phyloP scores from a whole-genome alignment of 1,140 invertebrate species.

The Andricus grossulariae region DNA sequence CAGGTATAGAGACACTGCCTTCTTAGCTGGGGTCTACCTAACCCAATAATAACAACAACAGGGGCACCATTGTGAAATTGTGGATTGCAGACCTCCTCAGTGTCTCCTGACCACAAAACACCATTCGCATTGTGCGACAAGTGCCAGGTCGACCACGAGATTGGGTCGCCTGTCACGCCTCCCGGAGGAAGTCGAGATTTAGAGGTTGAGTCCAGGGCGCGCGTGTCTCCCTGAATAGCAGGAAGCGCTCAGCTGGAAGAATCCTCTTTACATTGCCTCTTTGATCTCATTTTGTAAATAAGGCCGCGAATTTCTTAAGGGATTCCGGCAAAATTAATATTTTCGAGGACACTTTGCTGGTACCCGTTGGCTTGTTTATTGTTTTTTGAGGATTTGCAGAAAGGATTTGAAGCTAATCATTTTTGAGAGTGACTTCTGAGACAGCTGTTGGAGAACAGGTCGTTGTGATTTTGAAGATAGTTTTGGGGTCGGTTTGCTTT shows the following conservation, averaged over 20 bases:
- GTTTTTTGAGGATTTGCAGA: background rate
- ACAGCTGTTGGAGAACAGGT: no score
- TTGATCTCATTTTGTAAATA: slow-evolving; percentile 3
- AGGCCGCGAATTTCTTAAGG: background rate
- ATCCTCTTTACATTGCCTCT: background rate
- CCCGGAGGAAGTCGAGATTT: slow-evolving; percentile 41
- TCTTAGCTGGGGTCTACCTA: slow-evolving; percentile 33
- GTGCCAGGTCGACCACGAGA: slow-evolving; percentile 45
- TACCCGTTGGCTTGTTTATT: no score
- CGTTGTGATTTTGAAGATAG: no score
- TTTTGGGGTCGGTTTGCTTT: no score
- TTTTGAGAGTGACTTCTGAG: no score
- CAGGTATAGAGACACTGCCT: slow-evolving; percentile 34
- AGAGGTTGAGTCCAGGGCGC: slow-evolving; percentile 37
- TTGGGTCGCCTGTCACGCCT: slow-evolving; percentile 51
- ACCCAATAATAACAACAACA: slow-evolving; percentile 44
- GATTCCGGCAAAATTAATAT: background rate
- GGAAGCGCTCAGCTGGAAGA: background rate
- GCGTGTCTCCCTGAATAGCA: slow-evolving; percentile 13
- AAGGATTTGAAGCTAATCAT: background rate
- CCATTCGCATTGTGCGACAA: slow-evolving; percentile 51
- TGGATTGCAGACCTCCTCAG: slow-evolving; percentile 35
- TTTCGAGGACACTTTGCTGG: no score
- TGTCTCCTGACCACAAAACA: slow-evolving; percentile 51
- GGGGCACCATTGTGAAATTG: slow-evolving; percentile 40